Percentiles rank a stretch among this genome's conserved stretches.
These are phyloP conservation scores for pig (Sus scrofa) DNA, from an alignment of 2,113 vertebrate genomes.

Conservation along the genomic window T2T-Sscrofa CM000813.6:33540501-33541000, in stretches of 20 bases:
- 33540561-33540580: too few species aligned
- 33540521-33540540: too few species aligned
- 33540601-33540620: background rate
- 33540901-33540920: background rate
- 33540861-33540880: background rate
- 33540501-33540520: too few species aligned
- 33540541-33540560: too few species aligned
- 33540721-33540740: background rate
- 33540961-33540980: background rate
- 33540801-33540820: background rate
- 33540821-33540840: background rate
- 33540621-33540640: background rate
- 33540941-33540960: background rate
- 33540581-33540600: conserved; percentile 4
- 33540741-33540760: background rate
- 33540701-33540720: background rate
- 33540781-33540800: background rate
- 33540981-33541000: background rate
- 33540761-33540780: background rate
- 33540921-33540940: background rate
- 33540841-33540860: background rate
- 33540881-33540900: background rate
- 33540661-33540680: background rate
- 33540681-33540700: background rate
- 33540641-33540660: background rate